These are phyloP conservation scores for Seira ritae DNA, from an alignment of 2,888 invertebrate genomes.

Conservation along the genomic window DNA sequence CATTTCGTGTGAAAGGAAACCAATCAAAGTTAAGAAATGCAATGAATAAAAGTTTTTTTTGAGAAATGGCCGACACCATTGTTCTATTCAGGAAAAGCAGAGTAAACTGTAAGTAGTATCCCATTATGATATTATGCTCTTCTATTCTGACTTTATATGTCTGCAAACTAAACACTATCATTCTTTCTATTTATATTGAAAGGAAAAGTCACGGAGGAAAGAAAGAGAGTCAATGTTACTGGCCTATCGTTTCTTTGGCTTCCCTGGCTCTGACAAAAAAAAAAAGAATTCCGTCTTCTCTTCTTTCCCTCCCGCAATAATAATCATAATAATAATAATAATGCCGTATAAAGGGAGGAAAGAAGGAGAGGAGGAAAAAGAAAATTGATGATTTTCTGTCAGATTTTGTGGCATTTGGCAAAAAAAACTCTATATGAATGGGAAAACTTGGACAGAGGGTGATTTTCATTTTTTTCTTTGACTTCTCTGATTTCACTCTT, in stretches of 20 bases:
- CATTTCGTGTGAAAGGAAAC: too few relatives aligned
- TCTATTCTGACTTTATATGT: too few relatives aligned
- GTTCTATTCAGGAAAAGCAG: too few relatives aligned
- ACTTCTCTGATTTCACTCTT: constrained; percentile 51
- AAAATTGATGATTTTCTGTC: constrained; percentile 66
- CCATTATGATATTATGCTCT: too few relatives aligned
- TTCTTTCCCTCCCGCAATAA: constrained; percentile 54
- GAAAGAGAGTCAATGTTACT: neutral
- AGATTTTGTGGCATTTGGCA: constrained; percentile 64
- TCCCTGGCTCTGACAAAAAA: constrained; percentile 57
- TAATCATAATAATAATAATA: constrained; percentile 64
- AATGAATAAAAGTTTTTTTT: too few relatives aligned
- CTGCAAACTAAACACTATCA: neutral
- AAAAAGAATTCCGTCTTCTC: constrained; percentile 52
- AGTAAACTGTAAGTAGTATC: too few relatives aligned
- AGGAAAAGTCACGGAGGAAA: neutral
- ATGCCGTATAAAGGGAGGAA: constrained; percentile 7
- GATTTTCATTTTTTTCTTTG: constrained; percentile 61
- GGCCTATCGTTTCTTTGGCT: constrained; percentile 56
- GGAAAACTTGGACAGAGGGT: constrained; percentile 69
- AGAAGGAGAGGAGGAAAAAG: constrained; percentile 42
- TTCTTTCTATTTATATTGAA: neutral
- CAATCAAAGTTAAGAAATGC: too few relatives aligned
- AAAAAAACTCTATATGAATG: constrained; percentile 62
- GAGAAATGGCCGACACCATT: too few relatives aligned